These are phyloP conservation scores for Aix galericulata DNA, from an alignment of 2,113 vertebrate species.

Conservation along the genomic window DNA sequence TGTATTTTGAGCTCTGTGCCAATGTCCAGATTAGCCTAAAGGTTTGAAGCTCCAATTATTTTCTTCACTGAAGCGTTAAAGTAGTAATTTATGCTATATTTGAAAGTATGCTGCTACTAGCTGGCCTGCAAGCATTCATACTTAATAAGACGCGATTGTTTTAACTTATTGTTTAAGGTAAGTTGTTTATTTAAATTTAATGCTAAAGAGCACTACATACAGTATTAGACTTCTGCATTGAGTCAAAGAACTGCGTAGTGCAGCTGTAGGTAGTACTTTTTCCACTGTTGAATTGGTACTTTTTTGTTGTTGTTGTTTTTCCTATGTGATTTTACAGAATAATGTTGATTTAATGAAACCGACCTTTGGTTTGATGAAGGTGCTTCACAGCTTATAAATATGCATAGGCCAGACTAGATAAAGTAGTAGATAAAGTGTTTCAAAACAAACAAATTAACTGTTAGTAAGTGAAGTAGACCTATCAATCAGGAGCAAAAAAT, in stretches of 20 bases:
- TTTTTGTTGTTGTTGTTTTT: neutral
- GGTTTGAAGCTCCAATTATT: neutral
- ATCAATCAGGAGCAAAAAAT: neutral
- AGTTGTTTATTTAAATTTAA: neutral
- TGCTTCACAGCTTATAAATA: neutral
- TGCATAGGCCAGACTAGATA: neutral
- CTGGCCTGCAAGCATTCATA: neutral
- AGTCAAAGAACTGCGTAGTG: neutral
- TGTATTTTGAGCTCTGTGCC: conserved; percentile 2
- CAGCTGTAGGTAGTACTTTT: neutral
- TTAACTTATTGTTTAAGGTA: neutral
- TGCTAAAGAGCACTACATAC: neutral
- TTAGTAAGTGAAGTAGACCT: neutral
- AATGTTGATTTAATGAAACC: neutral
- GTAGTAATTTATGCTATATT: conserved; percentile 5
- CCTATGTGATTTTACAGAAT: neutral
- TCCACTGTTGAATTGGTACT: neutral
- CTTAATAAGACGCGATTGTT: neutral
- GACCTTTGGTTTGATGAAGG: neutral
- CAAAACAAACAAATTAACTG: neutral
- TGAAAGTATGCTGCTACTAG: neutral
- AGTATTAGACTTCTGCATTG: neutral
- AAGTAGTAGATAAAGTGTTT: neutral
- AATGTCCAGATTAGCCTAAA: conserved; percentile 1
- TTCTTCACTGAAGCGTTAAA: conserved; percentile 33